Base-by-base conservation (phyloP, 2,888 invertebrate species). In the Aphodius sticticus region DNA sequence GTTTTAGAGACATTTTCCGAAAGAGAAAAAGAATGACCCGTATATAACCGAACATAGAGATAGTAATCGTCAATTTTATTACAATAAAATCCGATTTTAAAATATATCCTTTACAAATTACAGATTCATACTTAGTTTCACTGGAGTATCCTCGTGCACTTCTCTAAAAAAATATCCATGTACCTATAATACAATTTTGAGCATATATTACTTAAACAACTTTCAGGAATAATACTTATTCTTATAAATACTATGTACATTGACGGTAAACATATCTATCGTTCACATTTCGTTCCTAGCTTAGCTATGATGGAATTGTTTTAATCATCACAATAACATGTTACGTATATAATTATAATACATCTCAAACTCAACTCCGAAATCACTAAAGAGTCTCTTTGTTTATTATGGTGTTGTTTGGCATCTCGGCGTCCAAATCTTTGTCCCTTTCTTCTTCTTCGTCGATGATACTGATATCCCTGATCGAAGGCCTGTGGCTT, bases 391-490 rank as follows among this genome's bases (percentile, higher is more conserved):
- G 78, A 76, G 71, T 78, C 16, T 78, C 80, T 78, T 80, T 80
- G 69, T 76, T 76, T 15, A 70, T 80, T 71, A 53, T 78, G 7
- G 72, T 70, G 12, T 37, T 69, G 16, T 78, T 78, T 74, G 70
- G 78, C 69, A 16, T 76, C 77, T 75, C 81, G 12, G 35, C 71
- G 37, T 80, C 78, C 26, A 53, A 35, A 16, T 74, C 71, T 72
- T 78, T 37, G 35, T 77, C 70, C 16, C 78, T 75, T 76, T 95
- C 92, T 83, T 95, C 95, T 85, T 95, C 95, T 86, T 96, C 96
- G 86, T 96, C 95, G 87, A 96, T 95, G 87, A 96, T 96, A 82
- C 96, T 95, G 82, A 96, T 96, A 88, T 96, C 96, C 76, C 96
- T 92, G 79, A 96, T 94, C 0, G 96, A 96, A 4, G 96, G 96